phyloP scores from a whole-genome alignment of 2,888 invertebrate species.

The Coelinius sp. region DNA sequence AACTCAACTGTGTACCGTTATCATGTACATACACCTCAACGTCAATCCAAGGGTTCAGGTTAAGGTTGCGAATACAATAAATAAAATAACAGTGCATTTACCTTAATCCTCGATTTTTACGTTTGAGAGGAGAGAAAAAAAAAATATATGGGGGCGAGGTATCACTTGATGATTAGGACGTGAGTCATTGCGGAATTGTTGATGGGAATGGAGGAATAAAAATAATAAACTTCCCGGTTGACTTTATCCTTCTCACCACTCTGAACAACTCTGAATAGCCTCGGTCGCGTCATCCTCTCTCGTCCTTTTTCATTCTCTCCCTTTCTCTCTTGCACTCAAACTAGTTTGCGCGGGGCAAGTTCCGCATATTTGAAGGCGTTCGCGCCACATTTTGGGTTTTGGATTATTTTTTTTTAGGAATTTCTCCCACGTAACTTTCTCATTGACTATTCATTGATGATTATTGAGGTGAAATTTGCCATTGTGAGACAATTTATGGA shows the following conservation, averaged over 20 bases:
- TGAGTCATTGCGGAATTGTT: constrained; percentile 4
- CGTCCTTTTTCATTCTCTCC: neutral
- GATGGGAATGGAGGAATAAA: neutral
- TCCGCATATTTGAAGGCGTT: neutral
- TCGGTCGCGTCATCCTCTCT: neutral
- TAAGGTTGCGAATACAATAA: neutral
- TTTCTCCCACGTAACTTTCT: neutral
- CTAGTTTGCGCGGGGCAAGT: neutral
- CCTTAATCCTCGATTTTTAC: neutral
- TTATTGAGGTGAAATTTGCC: neutral
- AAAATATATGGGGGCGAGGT: neutral
- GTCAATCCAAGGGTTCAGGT: constrained; percentile 13
- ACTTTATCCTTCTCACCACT: neutral
- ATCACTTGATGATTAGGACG: neutral
- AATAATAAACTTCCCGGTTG: neutral
- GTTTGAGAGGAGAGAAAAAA: neutral
- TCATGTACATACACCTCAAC: constrained; percentile 2
- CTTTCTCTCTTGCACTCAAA: neutral
- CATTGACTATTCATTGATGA: neutral
- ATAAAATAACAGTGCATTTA: neutral
- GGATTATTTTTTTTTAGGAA: neutral
- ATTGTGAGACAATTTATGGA: neutral
- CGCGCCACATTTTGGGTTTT: neutral
- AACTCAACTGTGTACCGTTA: constrained; percentile 7
- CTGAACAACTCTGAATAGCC: too few species aligned